A percentile compares a stretch with the other conserved stretches of the same genome.
phyloP scores from a whole-genome alignment of 2,888 invertebrate species.

The Cephonodes hylas region DNA sequence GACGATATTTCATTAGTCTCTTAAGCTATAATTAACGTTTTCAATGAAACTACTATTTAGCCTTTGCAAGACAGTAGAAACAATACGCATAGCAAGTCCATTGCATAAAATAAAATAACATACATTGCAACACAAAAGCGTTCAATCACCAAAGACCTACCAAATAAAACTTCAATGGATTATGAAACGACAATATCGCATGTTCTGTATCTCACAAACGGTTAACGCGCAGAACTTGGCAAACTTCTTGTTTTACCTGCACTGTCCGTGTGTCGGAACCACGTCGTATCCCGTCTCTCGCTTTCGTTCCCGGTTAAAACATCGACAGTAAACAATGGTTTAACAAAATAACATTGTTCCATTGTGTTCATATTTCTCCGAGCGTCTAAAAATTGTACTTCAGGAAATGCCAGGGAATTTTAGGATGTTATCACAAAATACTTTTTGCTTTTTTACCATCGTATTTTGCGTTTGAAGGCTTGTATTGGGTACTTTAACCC shows the following conservation, averaged over 20 bases:
- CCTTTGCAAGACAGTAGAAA: neutral
- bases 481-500: neutral
- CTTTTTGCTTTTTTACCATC: constrained; percentile 6
- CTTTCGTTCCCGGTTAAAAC: neutral
- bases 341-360: constrained; percentile 10
- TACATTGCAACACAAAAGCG: no score
- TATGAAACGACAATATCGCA: neutral
- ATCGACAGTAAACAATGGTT: constrained; percentile 13
- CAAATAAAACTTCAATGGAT: neutral
- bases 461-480: neutral
- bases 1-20: constrained; percentile 10
- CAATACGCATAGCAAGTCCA: neutral
- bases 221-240: constrained; percentile 1
- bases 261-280: neutral
- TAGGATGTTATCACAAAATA: constrained; percentile 4
- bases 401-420: constrained; percentile 1
- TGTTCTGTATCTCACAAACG: neutral
- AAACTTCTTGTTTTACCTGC: neutral
- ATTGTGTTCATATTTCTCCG: constrained; percentile 13
- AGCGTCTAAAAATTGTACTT: constrained; percentile 6
- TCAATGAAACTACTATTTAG: constrained; percentile 3
- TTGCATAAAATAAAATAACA: no score
- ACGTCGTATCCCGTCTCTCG: neutral
- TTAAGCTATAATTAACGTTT: constrained; percentile 7
- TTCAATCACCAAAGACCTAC: neutral